Evolutionary conservation across 30 jellyfish, hydroid and myxozoan species (phyloP), one percentile per base, ranked within the genome.

Genomic region (Haliclystus octoradiatus): DNA sequence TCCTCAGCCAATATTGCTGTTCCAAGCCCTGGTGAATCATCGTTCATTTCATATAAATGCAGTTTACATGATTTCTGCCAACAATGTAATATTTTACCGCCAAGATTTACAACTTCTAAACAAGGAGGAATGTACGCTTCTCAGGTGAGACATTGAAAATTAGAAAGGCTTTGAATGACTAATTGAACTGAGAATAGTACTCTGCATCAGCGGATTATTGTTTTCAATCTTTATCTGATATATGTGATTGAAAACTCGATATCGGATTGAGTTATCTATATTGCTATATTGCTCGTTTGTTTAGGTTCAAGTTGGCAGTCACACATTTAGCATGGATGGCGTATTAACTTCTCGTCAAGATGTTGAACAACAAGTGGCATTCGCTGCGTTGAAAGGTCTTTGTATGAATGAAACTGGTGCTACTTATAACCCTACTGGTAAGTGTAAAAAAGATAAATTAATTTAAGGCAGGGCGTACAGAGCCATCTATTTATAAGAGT

Each of bases 11-110:
- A 83, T 71, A 90, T 90, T 3, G 84, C 95, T 5, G 98, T 90
- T 24, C 98, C 98, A 31, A 78, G 98, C 52, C 95, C 94, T 2
- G 98, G 95, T 1, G 98, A 90, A 61, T 86, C 80, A 7, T 82
- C 95, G 2, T 90, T 90, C 70, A 90, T 90, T 14, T 90, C 98
- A 9, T 90, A 90, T 74, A 90, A 90, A 81, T 90, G 98, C 94
- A 90, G 98, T 63, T 63, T 90, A n/a, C 98, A 90, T 50, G 98
- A 90, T 70, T 90, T 82, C 79, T 90, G 98, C 51, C 98, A 90
- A 52, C 98, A 90, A 71, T 90, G 98, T 71, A 90, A 83, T 76
- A 81, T 90, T 52, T 80, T 81, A 19, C 98, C 98, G 26, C 98
- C 98, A 31, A 60, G 94, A 22, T 90, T 90, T 67, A 74, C 79